Percentiles rank a stretch among this genome's conserved stretches.
Evolutionary conservation across 2,113 vertebrate genomes (phyloP).

Genomic region (Pampusana beccarii): DNA sequence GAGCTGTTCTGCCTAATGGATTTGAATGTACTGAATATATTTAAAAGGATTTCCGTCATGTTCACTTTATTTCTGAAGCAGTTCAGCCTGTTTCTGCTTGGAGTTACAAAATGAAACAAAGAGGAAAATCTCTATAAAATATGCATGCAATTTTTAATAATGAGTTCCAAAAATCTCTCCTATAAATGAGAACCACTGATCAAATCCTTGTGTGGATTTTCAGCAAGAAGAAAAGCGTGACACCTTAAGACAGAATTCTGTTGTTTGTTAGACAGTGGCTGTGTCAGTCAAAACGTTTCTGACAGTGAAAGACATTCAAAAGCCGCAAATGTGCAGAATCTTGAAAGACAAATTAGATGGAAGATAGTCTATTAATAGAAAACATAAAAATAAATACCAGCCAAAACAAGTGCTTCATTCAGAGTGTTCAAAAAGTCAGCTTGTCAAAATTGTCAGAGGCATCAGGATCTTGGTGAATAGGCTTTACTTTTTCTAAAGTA

Average conservation of each 20-base stretch:
- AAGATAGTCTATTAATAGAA: conserved; percentile 44
- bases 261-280: neutral
- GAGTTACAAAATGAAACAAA: conserved; percentile 24
- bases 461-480: neutral
- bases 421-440: neutral
- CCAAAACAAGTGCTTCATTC: conserved; percentile 13
- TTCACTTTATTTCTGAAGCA: conserved; percentile 51
- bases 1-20: conserved; percentile 25
- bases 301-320: neutral
- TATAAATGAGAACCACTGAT: neutral
- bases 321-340: neutral
- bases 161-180: neutral
- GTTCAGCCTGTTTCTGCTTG: conserved; percentile 20
- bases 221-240: neutral
- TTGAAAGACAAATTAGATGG: conserved; percentile 18
- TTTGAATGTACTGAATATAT: conserved; percentile 42
- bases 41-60: conserved; percentile 54
- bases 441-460: conserved; percentile 39
- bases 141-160: conserved; percentile 3
- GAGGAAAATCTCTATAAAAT: conserved; percentile 34
- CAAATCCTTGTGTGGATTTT: neutral
- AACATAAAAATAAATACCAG: conserved; percentile 34
- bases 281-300: conserved; percentile 2
- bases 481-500: neutral
- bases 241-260: neutral